Evolutionary conservation across 2,888 invertebrate genomes (phyloP).

Genomic region (Lapara coniferarum): DNA sequence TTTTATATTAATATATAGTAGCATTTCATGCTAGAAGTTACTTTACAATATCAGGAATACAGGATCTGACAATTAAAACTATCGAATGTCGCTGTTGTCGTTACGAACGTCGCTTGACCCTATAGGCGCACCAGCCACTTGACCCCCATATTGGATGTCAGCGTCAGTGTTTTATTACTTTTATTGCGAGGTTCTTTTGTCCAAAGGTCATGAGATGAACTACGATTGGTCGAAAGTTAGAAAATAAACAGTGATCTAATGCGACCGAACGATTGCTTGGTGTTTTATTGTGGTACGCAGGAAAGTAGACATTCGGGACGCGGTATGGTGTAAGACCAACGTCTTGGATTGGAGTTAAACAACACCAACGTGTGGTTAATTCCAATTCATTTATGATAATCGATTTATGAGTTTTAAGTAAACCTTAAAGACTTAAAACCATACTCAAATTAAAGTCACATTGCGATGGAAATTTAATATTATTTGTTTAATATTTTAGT

Average conservation of each 20-base stretch:
- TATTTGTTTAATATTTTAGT: no score
- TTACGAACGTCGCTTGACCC: neutral
- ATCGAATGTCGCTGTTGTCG: neutral
- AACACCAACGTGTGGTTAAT: no score
- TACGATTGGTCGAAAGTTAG: conserved; percentile 21
- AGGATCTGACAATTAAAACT: neutral
- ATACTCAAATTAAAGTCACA: no score
- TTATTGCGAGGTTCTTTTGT: conserved; percentile 8
- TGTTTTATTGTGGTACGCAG: neutral
- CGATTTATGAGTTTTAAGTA: no score
- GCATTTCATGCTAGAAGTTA: neutral
- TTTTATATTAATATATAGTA: no score
- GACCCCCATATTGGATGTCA: neutral
- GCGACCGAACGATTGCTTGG: neutral
- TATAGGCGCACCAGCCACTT: conserved; percentile 11
- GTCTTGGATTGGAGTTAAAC: no score
- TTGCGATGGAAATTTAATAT: no score
- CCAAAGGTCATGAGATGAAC: conserved; percentile 12
- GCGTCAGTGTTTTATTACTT: conserved; percentile 4
- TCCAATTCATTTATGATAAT: no score
- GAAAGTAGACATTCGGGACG: neutral
- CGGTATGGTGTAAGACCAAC: neutral
- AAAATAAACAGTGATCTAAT: neutral
- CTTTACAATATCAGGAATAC: neutral
- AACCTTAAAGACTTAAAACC: no score